Evolutionary conservation across 1,140 invertebrate species (phyloP).

Genomic region (Hyles vespertilio): DNA sequence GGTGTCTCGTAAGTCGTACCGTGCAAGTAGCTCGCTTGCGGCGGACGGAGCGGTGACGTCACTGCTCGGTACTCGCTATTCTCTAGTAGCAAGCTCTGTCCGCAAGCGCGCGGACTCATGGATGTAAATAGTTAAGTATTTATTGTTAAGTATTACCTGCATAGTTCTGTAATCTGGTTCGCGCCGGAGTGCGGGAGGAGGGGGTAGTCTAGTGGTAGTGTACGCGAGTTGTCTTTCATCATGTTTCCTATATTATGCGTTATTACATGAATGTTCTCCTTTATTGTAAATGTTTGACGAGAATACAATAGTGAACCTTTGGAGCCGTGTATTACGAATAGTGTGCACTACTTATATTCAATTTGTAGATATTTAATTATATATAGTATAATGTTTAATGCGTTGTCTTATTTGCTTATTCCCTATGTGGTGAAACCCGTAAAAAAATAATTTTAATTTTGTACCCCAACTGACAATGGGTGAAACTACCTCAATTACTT

Average conservation of each 20-base stretch:
- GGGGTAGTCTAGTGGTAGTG: slow-evolving; percentile 44
- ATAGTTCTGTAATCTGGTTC: slow-evolving; percentile 63
- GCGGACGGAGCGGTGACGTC: no score
- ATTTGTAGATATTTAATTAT: slow-evolving; percentile 75
- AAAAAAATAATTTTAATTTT: slow-evolving; percentile 49
- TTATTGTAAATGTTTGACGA: slow-evolving; percentile 72
- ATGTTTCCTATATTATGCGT: slow-evolving; percentile 73
- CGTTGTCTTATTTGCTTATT: slow-evolving; percentile 66
- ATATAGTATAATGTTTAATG: slow-evolving; percentile 73
- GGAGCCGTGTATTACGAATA: slow-evolving; percentile 50
- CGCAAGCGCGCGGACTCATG: not conserved
- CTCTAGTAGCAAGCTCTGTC: no score
- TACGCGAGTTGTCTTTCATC: slow-evolving; percentile 53
- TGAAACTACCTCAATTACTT: slow-evolving; percentile 73
- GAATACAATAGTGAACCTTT: slow-evolving; percentile 46
- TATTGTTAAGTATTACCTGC: slow-evolving; percentile 64
- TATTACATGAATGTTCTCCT: slow-evolving; percentile 71
- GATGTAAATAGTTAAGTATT: slow-evolving; percentile 67
- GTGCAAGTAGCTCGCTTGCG: no score
- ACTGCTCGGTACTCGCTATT: no score
- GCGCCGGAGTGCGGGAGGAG: slow-evolving; percentile 35
- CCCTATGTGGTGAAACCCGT: slow-evolving; percentile 49
- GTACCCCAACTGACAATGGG: slow-evolving; percentile 48
- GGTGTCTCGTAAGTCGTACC: not conserved
- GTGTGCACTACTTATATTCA: slow-evolving; percentile 70